phyloP scores from a whole-genome alignment of 2,113 vertebrate genomes.

The Campylomormyrus tamandua region DNA sequence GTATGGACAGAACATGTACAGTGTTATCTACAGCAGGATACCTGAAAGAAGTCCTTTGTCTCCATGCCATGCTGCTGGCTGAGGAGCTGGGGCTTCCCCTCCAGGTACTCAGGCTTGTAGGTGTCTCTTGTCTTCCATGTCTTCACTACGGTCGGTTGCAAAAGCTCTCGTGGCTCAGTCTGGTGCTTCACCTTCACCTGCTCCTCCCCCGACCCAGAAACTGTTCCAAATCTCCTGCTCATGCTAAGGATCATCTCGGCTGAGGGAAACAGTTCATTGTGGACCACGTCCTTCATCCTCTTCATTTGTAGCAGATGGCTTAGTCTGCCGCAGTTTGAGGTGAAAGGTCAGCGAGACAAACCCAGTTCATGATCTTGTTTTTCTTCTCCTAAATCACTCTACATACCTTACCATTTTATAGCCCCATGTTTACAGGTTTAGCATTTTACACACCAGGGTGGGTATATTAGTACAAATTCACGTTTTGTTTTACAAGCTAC shows the following conservation, averaged over 20 bases:
- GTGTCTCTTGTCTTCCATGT: conserved; percentile 25
- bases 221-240: conserved; percentile 53
- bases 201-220: conserved; percentile 30
- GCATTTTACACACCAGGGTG: neutral
- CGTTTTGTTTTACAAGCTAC: neutral
- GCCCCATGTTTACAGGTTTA: neutral
- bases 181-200: neutral
- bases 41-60: conserved; percentile 49
- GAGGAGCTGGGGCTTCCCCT: conserved; percentile 33
- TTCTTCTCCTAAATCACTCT: neutral
- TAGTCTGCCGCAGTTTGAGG: conserved; percentile 51
- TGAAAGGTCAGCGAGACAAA: neutral
- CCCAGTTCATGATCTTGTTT: neutral
- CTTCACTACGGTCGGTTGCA: neutral
- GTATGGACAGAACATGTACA: neutral
- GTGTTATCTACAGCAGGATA: conserved; percentile 27
- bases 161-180: neutral
- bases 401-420: neutral
- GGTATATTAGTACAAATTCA: neutral
- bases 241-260: conserved; percentile 64
- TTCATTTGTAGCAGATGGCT: conserved; percentile 49
- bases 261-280: conserved; percentile 64
- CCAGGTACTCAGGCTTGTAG: conserved; percentile 41
- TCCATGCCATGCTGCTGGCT: neutral
- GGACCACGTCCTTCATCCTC: conserved; percentile 55